Evolutionary conservation across 2,113 vertebrate genomes (phyloP).

Genomic region (Lagopus leucura): DNA sequence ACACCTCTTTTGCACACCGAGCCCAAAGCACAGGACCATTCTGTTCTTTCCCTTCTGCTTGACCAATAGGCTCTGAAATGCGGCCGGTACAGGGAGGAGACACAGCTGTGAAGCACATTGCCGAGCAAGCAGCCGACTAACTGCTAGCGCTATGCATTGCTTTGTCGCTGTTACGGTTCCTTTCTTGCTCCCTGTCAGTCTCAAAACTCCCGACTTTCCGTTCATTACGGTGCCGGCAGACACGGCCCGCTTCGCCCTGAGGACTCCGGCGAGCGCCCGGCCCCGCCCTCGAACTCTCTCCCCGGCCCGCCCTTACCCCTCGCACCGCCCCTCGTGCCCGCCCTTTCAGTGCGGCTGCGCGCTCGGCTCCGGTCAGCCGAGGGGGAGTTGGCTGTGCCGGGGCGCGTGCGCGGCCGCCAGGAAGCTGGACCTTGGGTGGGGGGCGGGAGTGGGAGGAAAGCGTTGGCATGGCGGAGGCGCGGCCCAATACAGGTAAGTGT

Average conservation of each 20-base stretch:
- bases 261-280: accelerated
- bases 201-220: accelerated
- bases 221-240: accelerated
- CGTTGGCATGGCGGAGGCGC: conserved; percentile 38
- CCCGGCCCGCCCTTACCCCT: accelerated
- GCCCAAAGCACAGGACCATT: accelerated
- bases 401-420: not conserved
- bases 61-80: accelerated
- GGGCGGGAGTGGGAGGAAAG: no score
- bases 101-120: accelerated
- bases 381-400: not conserved
- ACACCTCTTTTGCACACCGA: accelerated
- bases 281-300: accelerated
- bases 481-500: not conserved
- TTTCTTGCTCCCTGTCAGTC: accelerated
- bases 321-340: not conserved
- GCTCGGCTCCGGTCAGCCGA: accelerated
- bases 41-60: not conserved
- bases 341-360: not conserved
- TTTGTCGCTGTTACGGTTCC: not conserved
- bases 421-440: accelerated
- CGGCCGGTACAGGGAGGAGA: not conserved
- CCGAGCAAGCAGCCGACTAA: no score
- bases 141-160: not conserved
- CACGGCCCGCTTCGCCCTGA: accelerated